These are phyloP conservation scores for Bellardia bayeri DNA, from an alignment of 2,888 invertebrate genomes.

Conservation along the genomic window DNA sequence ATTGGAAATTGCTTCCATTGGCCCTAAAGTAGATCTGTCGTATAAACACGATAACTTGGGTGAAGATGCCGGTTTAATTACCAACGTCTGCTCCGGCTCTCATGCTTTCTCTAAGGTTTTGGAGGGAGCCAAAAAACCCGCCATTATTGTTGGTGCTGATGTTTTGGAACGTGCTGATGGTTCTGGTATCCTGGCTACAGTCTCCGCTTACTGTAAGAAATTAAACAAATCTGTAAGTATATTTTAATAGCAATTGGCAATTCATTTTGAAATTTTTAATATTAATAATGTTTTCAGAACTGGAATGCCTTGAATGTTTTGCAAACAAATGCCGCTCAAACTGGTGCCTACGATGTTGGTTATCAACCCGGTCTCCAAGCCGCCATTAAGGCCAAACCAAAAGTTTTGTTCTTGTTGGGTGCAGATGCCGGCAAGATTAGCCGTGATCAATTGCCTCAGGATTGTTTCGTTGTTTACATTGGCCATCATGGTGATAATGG, in stretches of 20 bases:
- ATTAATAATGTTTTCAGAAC: conserved; percentile 77
- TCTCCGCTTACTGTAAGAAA: conserved; percentile 89
- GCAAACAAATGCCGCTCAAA: conserved; percentile 96
- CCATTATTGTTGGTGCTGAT: conserved; percentile 96
- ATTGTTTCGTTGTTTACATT: conserved; percentile 95
- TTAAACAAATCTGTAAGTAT: conserved; percentile 85
- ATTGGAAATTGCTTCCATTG: conserved; percentile 93
- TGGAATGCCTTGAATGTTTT: conserved; percentile 96
- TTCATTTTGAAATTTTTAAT: neutral
- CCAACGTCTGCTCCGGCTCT: conserved; percentile 89
- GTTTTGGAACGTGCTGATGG: conserved; percentile 92
- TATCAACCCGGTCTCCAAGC: conserved; percentile 90
- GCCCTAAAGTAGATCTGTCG: conserved; percentile 95
- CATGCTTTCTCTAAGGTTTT: conserved; percentile 89
- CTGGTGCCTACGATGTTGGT: conserved; percentile 97
- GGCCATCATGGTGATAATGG: conserved; percentile 98
- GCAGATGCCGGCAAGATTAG: conserved; percentile 95
- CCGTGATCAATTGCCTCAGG: conserved; percentile 90
- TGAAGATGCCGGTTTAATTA: conserved; percentile 89
- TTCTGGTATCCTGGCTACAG: conserved; percentile 89
- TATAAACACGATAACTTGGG: conserved; percentile 97
- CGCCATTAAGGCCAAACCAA: conserved; percentile 88
- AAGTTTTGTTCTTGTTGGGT: conserved; percentile 94
- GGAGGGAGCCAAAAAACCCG: conserved; percentile 92
- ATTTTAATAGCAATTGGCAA: too few relatives aligned